phyloP scores from a whole-genome alignment of 53 echinoderm and acorn worm species.

The Mesocentrotus franciscanus region DNA sequence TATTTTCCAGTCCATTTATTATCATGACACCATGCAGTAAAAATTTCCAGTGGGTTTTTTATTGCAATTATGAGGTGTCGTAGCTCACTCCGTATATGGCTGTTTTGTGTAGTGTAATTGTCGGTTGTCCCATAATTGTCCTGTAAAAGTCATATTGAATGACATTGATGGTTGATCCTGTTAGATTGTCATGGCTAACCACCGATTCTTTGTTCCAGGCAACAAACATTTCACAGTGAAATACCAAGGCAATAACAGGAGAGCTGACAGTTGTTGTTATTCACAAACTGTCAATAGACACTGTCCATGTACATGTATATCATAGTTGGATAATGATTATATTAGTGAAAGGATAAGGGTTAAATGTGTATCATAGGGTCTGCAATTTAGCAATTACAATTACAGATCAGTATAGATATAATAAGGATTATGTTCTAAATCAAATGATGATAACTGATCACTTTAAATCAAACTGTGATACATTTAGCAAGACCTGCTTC shows the following conservation, averaged over 20 bases:
- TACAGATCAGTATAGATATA: too few species aligned
- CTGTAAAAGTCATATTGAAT: slow-evolving; percentile 29
- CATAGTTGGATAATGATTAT: neutral
- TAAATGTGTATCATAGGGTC: too few species aligned
- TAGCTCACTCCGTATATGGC: neutral
- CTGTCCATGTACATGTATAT: neutral
- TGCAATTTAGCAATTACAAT: too few species aligned
- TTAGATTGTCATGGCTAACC: slow-evolving; percentile 30
- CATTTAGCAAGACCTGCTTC: too few species aligned
- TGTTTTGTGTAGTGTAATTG: neutral
- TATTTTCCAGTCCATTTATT: slow-evolving; percentile 50
- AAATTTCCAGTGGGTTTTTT: slow-evolving; percentile 6
- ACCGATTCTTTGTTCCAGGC: neutral
- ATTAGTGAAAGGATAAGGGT: too few species aligned
- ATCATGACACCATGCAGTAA: neutral
- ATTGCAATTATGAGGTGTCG: neutral
- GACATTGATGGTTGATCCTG: neutral
- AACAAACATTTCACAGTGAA: neutral
- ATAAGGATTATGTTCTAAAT: too few species aligned
- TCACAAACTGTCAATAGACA: neutral
- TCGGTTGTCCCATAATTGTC: too few species aligned
- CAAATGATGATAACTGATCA: too few species aligned
- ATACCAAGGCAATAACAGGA: neutral
- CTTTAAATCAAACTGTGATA: too few species aligned
- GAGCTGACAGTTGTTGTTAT: neutral